These are phyloP conservation scores for Coelinius sp. DNA, from an alignment of 2,888 invertebrate species.

Conservation along the genomic window DNA sequence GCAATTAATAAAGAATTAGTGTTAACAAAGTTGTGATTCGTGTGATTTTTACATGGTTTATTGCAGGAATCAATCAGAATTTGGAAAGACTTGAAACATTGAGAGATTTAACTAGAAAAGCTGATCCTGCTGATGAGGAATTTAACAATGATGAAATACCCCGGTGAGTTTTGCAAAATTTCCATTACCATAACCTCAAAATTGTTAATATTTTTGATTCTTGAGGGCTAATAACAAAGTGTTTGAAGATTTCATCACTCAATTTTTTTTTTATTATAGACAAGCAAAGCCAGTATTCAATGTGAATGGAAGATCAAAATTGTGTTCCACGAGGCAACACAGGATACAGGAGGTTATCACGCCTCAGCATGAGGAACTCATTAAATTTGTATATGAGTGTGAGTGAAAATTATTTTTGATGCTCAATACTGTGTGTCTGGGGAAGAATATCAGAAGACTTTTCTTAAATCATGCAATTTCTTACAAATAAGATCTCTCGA, in stretches of 20 bases:
- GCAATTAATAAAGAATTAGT: background rate
- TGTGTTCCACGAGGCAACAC: constrained; percentile 62
- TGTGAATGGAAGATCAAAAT: constrained; percentile 78
- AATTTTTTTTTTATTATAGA: constrained; percentile 58
- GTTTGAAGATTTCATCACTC: constrained; percentile 46
- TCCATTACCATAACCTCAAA: constrained; percentile 30
- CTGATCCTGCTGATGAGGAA: constrained; percentile 75
- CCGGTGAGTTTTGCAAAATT: constrained; percentile 72
- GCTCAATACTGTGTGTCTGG: no score
- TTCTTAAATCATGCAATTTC: no score
- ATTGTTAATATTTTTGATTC: background rate
- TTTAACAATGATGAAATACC: constrained; percentile 75
- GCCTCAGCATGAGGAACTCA: constrained; percentile 90
- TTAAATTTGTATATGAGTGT: constrained; percentile 90
- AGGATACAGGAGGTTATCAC: constrained; percentile 76
- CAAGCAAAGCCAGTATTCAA: constrained; percentile 86
- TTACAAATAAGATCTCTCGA: no score
- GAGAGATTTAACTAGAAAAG: constrained; percentile 80
- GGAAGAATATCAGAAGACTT: no score
- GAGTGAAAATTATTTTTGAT: constrained; percentile 69
- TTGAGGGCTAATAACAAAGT: background rate
- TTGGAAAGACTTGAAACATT: constrained; percentile 84
- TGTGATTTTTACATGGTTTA: constrained; percentile 6
- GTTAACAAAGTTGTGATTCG: background rate
- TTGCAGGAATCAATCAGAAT: constrained; percentile 83